Percentiles rank a stretch among this genome's conserved stretches.
Conservation (phyloP, 2,797 vertebrate species). For the Heteromormyrus szaboi region DNA sequence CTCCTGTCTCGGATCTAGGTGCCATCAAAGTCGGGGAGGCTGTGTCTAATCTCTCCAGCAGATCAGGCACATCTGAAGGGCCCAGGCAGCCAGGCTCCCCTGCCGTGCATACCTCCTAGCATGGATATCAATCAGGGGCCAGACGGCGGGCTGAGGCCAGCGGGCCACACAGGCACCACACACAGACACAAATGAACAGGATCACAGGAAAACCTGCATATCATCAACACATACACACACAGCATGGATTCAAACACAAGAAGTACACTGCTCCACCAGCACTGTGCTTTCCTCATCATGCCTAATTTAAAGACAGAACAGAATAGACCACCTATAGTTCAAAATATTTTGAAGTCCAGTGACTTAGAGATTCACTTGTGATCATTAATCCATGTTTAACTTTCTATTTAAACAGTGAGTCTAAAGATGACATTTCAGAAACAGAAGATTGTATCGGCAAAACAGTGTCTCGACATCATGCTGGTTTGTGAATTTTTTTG, state of each 20-base stretch:
- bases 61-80: conserved; percentile 17
- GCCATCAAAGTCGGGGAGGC: conserved; percentile 26
- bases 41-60: conserved; percentile 21
- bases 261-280: neutral
- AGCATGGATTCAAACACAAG: neutral
- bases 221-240: neutral
- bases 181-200: neutral
- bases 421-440: neutral
- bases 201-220: neutral
- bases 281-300: conserved; percentile 7
- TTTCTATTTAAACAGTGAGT: neutral
- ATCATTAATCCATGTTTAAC: conserved; percentile 10
- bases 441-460: conserved; percentile 14
- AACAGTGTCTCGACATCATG: conserved; percentile 17
- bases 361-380: conserved; percentile 3
- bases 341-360: neutral
- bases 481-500: conserved; percentile 1
- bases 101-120: conserved; percentile 8
- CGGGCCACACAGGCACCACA: conserved; percentile 19
- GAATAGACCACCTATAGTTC: conserved; percentile 6
- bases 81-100: neutral
- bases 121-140: conserved; percentile 26
- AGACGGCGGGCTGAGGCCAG: neutral
- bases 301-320: conserved; percentile 20
- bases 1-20: conserved; percentile 22